phyloP scores from a whole-genome alignment of 2,888 invertebrate species.

The Tenthredo mesomela region DNA sequence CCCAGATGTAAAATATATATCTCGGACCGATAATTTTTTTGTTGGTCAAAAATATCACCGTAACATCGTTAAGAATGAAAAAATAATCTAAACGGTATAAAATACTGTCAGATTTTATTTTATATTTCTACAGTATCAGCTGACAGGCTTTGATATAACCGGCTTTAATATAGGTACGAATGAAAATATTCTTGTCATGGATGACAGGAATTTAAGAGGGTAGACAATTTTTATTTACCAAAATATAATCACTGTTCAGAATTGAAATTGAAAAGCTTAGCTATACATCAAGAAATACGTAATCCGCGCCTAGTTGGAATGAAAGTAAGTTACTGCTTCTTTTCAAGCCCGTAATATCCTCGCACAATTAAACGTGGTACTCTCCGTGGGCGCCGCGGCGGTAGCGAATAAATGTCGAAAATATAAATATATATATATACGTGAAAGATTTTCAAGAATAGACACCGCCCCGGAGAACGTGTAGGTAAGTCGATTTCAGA shows the following conservation, averaged over 20 bases:
- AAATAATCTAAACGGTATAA: background rate
- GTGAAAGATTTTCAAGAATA: slow-evolving; percentile 33
- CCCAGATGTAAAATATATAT: background rate
- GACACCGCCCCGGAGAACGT: slow-evolving; percentile 1
- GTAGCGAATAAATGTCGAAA: slow-evolving; percentile 19
- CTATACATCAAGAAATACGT: background rate
- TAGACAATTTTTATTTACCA: background rate
- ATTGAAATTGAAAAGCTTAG: background rate
- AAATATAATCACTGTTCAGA: background rate
- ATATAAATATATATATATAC: slow-evolving; percentile 39
- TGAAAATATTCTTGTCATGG: slow-evolving; percentile 28
- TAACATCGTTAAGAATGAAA: background rate
- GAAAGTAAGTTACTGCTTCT: background rate
- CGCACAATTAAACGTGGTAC: slow-evolving; percentile 16
- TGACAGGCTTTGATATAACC: slow-evolving; percentile 3
- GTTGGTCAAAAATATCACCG: background rate
- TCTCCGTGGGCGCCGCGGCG: background rate
- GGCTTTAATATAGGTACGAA: background rate
- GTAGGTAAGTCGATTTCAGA: slow-evolving; percentile 49
- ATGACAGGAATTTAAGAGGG: slow-evolving; percentile 3
- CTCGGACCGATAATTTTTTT: background rate
- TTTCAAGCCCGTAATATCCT: slow-evolving; percentile 9
- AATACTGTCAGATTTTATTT: background rate
- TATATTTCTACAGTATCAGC: background rate
- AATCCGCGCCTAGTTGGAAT: background rate